These are phyloP conservation scores for Arbacia lixula DNA, from an alignment of 53 echinoderm and acorn worm genomes.

Conservation along the genomic window DNA sequence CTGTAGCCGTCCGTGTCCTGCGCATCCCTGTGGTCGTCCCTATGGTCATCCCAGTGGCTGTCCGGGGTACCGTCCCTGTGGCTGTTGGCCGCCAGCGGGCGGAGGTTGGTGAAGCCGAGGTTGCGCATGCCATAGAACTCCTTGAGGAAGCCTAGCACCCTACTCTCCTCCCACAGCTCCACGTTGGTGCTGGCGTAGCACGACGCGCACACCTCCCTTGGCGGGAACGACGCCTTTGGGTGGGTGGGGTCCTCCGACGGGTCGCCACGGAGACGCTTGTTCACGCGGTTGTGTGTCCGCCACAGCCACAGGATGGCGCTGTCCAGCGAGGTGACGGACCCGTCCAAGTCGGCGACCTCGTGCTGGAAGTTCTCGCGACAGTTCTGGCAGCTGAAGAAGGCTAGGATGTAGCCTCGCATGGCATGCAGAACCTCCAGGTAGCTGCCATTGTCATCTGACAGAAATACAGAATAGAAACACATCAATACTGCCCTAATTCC, in stretches of 20 bases:
- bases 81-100: neutral
- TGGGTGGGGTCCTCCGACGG: slow-evolving; percentile 84
- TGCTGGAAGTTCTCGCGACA: slow-evolving; percentile 90
- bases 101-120: slow-evolving; percentile 54
- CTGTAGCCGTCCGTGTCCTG: neutral
- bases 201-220: slow-evolving; percentile 55
- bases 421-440: slow-evolving; percentile 83
- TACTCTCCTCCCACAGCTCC: slow-evolving; percentile 66
- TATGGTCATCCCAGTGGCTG: neutral
- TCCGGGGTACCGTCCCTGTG: neutral
- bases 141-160: slow-evolving; percentile 78
- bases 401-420: slow-evolving; percentile 86
- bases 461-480: neutral
- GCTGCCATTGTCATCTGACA: slow-evolving; percentile 71
- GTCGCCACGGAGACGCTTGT: slow-evolving; percentile 84
- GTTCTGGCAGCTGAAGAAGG: slow-evolving; percentile 88
- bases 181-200: slow-evolving; percentile 57
- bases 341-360: slow-evolving; percentile 67
- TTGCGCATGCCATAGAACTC: slow-evolving; percentile 69
- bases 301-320: slow-evolving; percentile 91
- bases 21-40: neutral
- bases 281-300: slow-evolving; percentile 87
- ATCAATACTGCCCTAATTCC: neutral
- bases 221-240: slow-evolving; percentile 84
- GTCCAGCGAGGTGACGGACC: slow-evolving; percentile 69